phyloP scores from a whole-genome alignment of 2,888 invertebrate species.

The Deilephila porcellus region DNA sequence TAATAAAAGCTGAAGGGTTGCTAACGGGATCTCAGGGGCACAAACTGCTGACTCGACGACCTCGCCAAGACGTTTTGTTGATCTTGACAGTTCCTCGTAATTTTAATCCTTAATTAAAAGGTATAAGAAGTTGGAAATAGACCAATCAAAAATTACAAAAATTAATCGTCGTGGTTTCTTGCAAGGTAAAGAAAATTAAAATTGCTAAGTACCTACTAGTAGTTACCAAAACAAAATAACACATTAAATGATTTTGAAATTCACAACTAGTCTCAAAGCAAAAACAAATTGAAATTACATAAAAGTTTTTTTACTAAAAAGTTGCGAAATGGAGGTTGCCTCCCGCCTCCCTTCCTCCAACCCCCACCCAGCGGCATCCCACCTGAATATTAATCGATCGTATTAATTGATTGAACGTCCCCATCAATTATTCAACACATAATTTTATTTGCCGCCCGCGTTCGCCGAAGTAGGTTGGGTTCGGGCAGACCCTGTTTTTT shows the following conservation, averaged over 20 bases:
- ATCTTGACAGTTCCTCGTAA: background rate
- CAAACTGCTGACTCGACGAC: background rate
- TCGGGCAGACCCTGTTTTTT: background rate
- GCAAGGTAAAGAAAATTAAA: too few species aligned
- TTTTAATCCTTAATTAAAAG: background rate
- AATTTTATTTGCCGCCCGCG: conserved; percentile 52
- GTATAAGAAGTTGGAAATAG: background rate
- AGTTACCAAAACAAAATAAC: background rate
- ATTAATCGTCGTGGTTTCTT: too few species aligned
- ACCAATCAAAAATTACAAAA: background rate
- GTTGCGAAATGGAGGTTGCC: background rate
- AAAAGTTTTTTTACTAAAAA: background rate
- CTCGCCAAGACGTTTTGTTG: background rate
- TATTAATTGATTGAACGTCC: conserved; percentile 59
- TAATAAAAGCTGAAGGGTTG: conserved; percentile 13
- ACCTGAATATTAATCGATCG: conserved; percentile 56
- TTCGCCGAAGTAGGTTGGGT: conserved; percentile 17
- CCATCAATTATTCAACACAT: conserved; percentile 58
- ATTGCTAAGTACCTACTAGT: too few species aligned
- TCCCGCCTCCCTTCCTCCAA: background rate
- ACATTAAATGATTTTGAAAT: background rate
- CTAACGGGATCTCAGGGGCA: background rate
- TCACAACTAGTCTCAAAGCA: background rate
- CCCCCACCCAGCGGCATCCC: conserved; percentile 34
- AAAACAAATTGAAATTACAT: background rate